Percentiles rank a stretch among this genome's conserved stretches.
These are phyloP conservation scores for Eucidaris tribuloides DNA, from an alignment of 35 echinoderm and acorn worm species.

Conservation along the genomic window DNA sequence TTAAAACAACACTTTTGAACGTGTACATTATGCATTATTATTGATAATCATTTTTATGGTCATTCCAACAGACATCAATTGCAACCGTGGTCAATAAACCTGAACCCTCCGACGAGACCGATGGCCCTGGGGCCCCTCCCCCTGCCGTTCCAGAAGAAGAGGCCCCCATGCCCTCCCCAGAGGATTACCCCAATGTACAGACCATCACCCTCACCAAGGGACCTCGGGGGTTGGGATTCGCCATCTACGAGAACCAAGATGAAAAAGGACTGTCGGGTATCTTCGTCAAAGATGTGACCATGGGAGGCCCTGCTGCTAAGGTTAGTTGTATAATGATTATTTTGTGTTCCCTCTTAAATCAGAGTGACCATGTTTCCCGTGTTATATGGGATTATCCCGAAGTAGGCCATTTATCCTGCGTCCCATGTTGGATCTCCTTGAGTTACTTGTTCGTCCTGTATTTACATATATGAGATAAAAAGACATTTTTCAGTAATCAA, in stretches of 20 bases:
- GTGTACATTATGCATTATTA: too few relatives aligned
- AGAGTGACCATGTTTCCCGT: too few relatives aligned
- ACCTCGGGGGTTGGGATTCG: slow-evolving; percentile 69
- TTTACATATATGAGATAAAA: too few relatives aligned
- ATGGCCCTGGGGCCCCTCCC: background rate
- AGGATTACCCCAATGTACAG: slow-evolving; percentile 71
- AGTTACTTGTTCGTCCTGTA: too few relatives aligned
- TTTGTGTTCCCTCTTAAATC: background rate
- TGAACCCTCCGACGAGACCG: background rate
- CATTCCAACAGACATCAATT: background rate
- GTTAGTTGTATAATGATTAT: slow-evolving; percentile 30
- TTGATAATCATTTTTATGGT: background rate
- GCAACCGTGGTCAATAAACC: background rate
- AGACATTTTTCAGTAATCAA: too few relatives aligned
- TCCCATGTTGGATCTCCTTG: too few relatives aligned
- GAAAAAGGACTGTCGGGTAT: slow-evolving; percentile 53
- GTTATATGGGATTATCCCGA: too few relatives aligned
- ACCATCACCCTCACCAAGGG: slow-evolving; percentile 76
- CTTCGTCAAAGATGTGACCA: slow-evolving; percentile 81
- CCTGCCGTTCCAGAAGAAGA: background rate
- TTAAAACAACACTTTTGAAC: too few relatives aligned
- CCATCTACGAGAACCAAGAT: slow-evolving; percentile 74
- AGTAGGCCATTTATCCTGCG: too few relatives aligned
- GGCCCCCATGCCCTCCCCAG: background rate
- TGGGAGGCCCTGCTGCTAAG: slow-evolving; percentile 67